Conservation (phyloP, 1,140 invertebrate species). For the Drosophila tristis region DNA sequence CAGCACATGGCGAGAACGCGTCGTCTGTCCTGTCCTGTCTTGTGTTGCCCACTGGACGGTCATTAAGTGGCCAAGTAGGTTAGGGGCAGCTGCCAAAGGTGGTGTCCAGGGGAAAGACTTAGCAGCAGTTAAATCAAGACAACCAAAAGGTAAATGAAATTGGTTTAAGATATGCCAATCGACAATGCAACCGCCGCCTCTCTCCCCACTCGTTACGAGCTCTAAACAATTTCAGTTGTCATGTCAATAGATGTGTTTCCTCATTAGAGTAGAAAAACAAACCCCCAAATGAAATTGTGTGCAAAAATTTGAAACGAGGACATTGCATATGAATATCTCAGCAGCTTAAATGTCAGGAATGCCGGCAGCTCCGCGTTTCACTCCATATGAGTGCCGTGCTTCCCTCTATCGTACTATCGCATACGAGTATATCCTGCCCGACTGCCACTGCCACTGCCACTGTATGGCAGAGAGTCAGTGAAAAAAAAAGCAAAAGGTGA, state of each 20-base stretch:
- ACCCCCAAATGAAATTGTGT: conserved; percentile 21
- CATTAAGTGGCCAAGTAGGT: conserved; percentile 73
- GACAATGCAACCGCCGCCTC: not conserved
- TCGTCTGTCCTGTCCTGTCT: conserved; percentile 9
- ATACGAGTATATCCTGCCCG: conserved; percentile 38
- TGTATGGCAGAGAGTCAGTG: conserved; percentile 16
- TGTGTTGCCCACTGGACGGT: conserved; percentile 70
- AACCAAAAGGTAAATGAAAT: conserved; percentile 1
- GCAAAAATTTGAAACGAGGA: conserved; percentile 18
- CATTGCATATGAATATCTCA: conserved; percentile 50
- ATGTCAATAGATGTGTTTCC: conserved; percentile 3
- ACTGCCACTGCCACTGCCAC: conserved; percentile 1
- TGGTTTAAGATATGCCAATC: not conserved
- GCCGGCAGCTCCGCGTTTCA: conserved; percentile 9
- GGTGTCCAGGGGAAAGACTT: not conserved
- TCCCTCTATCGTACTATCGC: too few species aligned
- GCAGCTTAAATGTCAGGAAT: conserved; percentile 51
- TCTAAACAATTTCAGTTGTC: conserved; percentile 7
- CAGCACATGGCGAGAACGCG: conserved; percentile 8
- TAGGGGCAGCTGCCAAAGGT: conserved; percentile 13
- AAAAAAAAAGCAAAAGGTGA: conserved; percentile 50
- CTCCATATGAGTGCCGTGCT: not conserved
- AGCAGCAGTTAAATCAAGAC: conserved; percentile 8
- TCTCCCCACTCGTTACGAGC: not conserved
- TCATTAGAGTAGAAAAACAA: conserved; percentile 10